Evolutionary conservation across 1,140 invertebrate species (phyloP).

Genomic region (Halyomorpha halys): DNA sequence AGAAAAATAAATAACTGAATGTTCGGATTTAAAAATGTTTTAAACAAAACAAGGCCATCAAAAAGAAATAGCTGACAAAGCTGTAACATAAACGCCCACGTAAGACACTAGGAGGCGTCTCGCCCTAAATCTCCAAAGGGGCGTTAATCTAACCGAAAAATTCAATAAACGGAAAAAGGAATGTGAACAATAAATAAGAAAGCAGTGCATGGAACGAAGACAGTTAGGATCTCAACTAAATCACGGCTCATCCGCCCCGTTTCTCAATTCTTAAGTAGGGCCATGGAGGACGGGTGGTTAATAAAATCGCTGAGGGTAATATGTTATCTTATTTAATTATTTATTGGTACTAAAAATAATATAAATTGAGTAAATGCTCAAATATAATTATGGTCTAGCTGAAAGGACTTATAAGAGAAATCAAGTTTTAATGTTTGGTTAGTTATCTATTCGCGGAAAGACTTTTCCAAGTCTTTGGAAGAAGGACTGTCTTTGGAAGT

Average conservation of each 20-base stretch:
- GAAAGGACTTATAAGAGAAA: too few relatives aligned
- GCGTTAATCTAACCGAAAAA: constrained; percentile 7
- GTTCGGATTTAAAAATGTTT: neutral
- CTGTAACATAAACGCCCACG: constrained; percentile 4
- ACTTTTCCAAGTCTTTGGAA: too few relatives aligned
- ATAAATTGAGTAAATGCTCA: too few relatives aligned
- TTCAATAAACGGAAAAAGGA: constrained; percentile 8
- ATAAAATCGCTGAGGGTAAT: too few relatives aligned
- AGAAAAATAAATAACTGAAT: too few relatives aligned
- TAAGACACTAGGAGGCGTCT: neutral
- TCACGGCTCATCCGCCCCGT: neutral
- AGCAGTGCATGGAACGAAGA: neutral
- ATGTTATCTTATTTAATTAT: too few relatives aligned
- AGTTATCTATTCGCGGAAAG: too few relatives aligned
- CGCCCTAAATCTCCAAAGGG: neutral
- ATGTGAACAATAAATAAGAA: neutral
- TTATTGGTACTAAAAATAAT: too few relatives aligned
- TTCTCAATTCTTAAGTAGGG: neutral
- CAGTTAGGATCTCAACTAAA: neutral
- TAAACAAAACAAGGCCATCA: neutral
- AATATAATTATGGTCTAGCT: too few relatives aligned
- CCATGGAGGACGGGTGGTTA: neutral
- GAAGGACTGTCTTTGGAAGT: too few relatives aligned
- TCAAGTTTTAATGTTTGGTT: too few relatives aligned
- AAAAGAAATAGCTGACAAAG: neutral